Conservation (phyloP, 2,888 invertebrate genomes). For the Polydrusus tereticollis region DNA sequence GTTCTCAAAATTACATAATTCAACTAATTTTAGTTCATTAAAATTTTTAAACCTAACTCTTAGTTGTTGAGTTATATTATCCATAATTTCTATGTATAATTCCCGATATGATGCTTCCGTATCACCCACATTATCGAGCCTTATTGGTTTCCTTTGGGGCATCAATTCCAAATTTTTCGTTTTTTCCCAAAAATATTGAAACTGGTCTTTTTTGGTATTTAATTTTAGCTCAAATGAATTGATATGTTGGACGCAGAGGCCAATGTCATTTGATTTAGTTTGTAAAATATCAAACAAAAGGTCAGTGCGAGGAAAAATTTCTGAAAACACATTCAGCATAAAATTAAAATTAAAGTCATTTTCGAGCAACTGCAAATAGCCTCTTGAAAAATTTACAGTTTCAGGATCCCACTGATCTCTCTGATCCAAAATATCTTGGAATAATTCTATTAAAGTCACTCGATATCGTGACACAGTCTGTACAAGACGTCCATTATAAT, state of each 20-base stretch:
- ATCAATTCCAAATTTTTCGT: neutral
- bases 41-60: slow-evolving; percentile 21
- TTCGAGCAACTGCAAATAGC: slow-evolving; percentile 32
- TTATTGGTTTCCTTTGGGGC: neutral
- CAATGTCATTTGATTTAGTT: slow-evolving; percentile 16
- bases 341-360: slow-evolving; percentile 49
- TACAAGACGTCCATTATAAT: slow-evolving; percentile 46
- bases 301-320: slow-evolving; percentile 34
- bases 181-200: slow-evolving; percentile 22
- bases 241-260: neutral
- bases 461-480: slow-evolving; percentile 43
- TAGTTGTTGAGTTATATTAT: slow-evolving; percentile 12
- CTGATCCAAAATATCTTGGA: slow-evolving; percentile 43
- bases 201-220: neutral
- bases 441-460: slow-evolving; percentile 22
- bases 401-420: slow-evolving; percentile 41
- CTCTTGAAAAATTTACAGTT: slow-evolving; percentile 33
- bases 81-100: slow-evolving; percentile 6
- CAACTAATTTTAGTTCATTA: slow-evolving; percentile 27
- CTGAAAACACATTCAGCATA: slow-evolving; percentile 47
- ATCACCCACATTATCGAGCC: slow-evolving; percentile 8
- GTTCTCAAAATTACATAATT: slow-evolving; percentile 20
- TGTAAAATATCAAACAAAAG: slow-evolving; percentile 13
- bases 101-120: neutral
- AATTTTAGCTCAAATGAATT: neutral